Evolutionary conservation across 2,113 vertebrate genomes (phyloP).

Genomic region (Boleophthalmus pectinirostris): DNA sequence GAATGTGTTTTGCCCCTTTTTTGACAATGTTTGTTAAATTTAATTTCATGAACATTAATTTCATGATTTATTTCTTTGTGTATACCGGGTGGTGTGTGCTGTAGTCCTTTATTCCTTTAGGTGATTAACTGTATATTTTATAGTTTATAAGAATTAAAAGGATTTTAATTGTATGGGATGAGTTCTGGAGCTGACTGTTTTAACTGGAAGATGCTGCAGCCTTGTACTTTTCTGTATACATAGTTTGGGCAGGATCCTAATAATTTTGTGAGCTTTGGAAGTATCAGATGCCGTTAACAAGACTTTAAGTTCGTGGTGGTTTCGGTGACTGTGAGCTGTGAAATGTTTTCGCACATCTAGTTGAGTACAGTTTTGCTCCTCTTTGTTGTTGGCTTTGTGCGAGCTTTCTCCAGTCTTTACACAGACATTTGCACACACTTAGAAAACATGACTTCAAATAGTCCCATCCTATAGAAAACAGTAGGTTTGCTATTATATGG

Average conservation of each 20-base stretch:
- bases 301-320: neutral
- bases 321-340: neutral
- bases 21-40: neutral
- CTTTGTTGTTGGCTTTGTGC: conserved; percentile 19
- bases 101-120: no score
- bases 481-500: conserved; percentile 56
- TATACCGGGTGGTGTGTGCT: no score
- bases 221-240: no score
- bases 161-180: no score
- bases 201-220: no score
- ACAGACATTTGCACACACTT: conserved; percentile 31
- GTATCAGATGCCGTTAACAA: neutral
- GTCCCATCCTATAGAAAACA: conserved; percentile 55
- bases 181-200: no score
- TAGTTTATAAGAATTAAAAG: no score
- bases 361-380: neutral
- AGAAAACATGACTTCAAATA: conserved; percentile 29
- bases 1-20: neutral
- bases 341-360: neutral
- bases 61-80: no score
- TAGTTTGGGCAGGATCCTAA: no score
- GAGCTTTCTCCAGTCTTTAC: conserved; percentile 36
- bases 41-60: no score
- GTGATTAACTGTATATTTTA: no score
- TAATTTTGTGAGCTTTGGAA: neutral